Conservation (phyloP, 2,888 invertebrate species). For the Thera britannica region DNA sequence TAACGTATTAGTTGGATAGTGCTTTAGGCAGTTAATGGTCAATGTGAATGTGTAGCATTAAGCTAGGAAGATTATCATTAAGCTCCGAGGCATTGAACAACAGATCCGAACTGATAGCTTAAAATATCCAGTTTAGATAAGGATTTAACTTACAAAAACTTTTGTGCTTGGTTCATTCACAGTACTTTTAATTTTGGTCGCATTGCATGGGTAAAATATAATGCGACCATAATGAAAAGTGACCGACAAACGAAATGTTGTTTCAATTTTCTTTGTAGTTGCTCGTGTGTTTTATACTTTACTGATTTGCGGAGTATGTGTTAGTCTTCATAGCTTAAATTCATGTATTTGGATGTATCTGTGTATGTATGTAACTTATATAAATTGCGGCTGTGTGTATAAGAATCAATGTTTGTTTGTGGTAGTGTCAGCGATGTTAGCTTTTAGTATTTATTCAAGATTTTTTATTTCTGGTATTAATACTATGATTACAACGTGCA, state of each 20-base stretch:
- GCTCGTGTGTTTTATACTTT: not conserved
- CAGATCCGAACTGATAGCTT: not conserved
- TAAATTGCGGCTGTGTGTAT: constrained; percentile 33
- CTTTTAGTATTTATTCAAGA: constrained; percentile 6
- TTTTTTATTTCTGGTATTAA: not conserved
- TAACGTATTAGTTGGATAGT: not conserved
- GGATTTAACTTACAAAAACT: too few relatives aligned
- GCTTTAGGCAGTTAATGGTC: not conserved
- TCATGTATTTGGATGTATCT: constrained; percentile 6
- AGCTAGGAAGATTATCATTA: not conserved
- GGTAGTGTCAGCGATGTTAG: constrained; percentile 20
- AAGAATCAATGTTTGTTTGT: constrained; percentile 25
- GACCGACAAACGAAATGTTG: not conserved
- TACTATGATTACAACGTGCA: constrained; percentile 9
- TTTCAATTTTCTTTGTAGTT: not conserved
- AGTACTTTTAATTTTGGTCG: not conserved
- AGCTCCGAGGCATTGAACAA: not conserved
- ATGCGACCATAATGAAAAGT: not conserved
- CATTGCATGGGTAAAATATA: not conserved
- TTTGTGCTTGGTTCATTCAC: not conserved
- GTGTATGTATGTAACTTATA: constrained; percentile 28
- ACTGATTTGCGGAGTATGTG: not conserved
- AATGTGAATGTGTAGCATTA: not conserved
- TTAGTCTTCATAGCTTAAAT: constrained; percentile 13
- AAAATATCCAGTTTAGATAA: too few relatives aligned